Percentiles rank a stretch among this genome's conserved stretches.
Evolutionary conservation across 2,113 vertebrate species (phyloP).

Genomic region (Calonectris borealis): DNA sequence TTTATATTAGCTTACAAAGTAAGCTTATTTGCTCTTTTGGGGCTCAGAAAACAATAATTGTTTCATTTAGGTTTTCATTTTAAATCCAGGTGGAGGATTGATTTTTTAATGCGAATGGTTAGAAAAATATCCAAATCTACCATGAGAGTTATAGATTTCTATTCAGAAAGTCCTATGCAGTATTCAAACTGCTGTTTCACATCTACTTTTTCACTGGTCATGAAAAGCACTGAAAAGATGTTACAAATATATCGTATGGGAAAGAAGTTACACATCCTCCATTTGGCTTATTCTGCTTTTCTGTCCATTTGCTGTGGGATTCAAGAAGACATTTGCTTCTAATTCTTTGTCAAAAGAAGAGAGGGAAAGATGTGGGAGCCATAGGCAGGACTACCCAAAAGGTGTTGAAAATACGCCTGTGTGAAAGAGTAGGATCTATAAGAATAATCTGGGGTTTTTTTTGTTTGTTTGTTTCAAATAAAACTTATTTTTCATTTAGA

Average conservation of each 20-base stretch:
- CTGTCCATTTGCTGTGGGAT: neutral
- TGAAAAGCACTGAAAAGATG: neutral
- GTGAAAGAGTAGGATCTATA: neutral
- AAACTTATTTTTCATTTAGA: neutral
- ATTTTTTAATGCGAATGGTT: neutral
- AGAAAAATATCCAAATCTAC: neutral
- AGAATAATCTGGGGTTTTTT: neutral
- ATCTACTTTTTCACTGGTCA: neutral
- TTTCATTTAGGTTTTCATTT: neutral
- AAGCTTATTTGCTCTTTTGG: neutral
- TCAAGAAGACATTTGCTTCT: neutral
- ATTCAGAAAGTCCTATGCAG: neutral
- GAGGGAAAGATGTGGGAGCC: neutral
- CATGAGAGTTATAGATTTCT: neutral
- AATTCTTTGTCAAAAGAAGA: neutral
- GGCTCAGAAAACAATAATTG: neutral
- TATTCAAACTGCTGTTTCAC: neutral
- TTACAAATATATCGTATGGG: neutral
- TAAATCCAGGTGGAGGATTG: neutral
- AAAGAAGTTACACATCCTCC: neutral
- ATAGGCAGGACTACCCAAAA: neutral
- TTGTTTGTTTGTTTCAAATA: neutral
- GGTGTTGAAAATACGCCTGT: accelerated
- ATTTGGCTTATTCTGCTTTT: neutral
- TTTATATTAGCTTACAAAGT: neutral